Evolutionary conservation across 2,888 invertebrate species (phyloP).

Genomic region (Crematogaster levior): DNA sequence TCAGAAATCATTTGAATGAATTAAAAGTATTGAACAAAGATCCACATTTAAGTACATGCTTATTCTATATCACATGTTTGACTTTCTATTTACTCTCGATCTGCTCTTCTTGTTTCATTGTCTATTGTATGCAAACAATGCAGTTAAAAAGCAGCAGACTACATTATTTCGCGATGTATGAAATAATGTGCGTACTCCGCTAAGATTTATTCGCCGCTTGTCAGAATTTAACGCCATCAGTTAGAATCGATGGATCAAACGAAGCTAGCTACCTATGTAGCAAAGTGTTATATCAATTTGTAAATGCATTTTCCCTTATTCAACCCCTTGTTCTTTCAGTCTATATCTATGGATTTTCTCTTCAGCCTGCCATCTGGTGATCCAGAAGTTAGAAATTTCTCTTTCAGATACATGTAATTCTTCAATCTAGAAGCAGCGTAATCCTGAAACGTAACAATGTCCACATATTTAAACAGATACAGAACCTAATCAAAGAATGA

Average conservation of each 20-base stretch:
- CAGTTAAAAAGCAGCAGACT: not conserved
- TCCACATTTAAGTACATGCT: slow-evolving; percentile 41
- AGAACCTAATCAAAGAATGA: not conserved
- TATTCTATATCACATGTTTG: slow-evolving; percentile 69
- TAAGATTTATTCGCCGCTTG: not conserved
- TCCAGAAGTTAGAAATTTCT: slow-evolving; percentile 84
- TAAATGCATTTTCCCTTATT: slow-evolving; percentile 8
- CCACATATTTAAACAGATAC: not conserved
- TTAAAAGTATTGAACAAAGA: slow-evolving; percentile 28
- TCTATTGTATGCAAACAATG: not conserved
- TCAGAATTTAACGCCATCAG: not conserved
- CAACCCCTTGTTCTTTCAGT: slow-evolving; percentile 57
- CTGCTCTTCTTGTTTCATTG: not conserved
- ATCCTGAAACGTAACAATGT: slow-evolving; percentile 86
- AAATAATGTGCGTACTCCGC: not conserved
- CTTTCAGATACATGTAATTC: slow-evolving; percentile 88
- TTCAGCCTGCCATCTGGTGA: slow-evolving; percentile 72
- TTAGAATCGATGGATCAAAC: slow-evolving; percentile 25
- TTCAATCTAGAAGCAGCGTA: slow-evolving; percentile 89
- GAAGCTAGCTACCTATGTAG: slow-evolving; percentile 35
- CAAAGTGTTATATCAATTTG: slow-evolving; percentile 36
- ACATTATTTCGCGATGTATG: slow-evolving; percentile 16
- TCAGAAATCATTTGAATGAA: not conserved
- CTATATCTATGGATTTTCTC: slow-evolving; percentile 73
- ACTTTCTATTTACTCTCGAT: slow-evolving; percentile 50